Percentiles rank a stretch among this genome's conserved stretches.
Evolutionary conservation across 2,888 invertebrate species (phyloP).

Genomic region (Galeopsomyia nigrocyanea): DNA sequence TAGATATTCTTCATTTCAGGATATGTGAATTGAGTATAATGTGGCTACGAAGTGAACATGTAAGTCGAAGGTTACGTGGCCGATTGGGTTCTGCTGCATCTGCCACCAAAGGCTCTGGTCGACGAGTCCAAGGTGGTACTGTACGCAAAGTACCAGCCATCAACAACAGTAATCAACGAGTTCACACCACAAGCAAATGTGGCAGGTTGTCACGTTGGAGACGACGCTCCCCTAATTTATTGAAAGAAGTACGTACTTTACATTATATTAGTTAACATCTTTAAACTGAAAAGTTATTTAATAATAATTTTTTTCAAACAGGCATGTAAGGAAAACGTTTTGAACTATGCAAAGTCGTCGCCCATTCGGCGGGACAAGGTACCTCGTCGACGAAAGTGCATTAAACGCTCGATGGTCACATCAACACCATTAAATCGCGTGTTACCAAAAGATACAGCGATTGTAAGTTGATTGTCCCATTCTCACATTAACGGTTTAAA

Average conservation of each 20-base stretch:
- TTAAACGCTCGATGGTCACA: slow-evolving; percentile 66
- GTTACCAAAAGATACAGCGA: slow-evolving; percentile 59
- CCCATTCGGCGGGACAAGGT: slow-evolving; percentile 63
- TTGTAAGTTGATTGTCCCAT: slow-evolving; percentile 53
- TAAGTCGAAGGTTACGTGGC: slow-evolving; percentile 65
- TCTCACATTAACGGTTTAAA: not conserved
- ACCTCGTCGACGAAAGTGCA: slow-evolving; percentile 65
- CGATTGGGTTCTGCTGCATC: slow-evolving; percentile 59
- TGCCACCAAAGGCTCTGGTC: slow-evolving; percentile 55
- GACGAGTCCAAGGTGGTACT: slow-evolving; percentile 58
- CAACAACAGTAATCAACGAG: slow-evolving; percentile 61
- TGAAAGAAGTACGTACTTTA: slow-evolving; percentile 58
- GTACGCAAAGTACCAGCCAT: slow-evolving; percentile 62
- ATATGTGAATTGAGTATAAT: slow-evolving; percentile 58
- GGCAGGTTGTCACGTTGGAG: slow-evolving; percentile 64
- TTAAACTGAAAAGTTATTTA: slow-evolving; percentile 37
- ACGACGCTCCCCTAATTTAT: slow-evolving; percentile 60
- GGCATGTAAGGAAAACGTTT: slow-evolving; percentile 67
- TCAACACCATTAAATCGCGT: slow-evolving; percentile 63
- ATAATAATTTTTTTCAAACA: slow-evolving; percentile 50
- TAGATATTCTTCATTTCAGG: slow-evolving; percentile 48
- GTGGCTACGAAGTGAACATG: slow-evolving; percentile 67
- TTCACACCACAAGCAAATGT: slow-evolving; percentile 62
- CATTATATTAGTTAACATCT: slow-evolving; percentile 26
- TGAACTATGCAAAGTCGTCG: slow-evolving; percentile 64